Conservation (phyloP, 2,797 vertebrate genomes). For the Gorsachius magnificus region DNA sequence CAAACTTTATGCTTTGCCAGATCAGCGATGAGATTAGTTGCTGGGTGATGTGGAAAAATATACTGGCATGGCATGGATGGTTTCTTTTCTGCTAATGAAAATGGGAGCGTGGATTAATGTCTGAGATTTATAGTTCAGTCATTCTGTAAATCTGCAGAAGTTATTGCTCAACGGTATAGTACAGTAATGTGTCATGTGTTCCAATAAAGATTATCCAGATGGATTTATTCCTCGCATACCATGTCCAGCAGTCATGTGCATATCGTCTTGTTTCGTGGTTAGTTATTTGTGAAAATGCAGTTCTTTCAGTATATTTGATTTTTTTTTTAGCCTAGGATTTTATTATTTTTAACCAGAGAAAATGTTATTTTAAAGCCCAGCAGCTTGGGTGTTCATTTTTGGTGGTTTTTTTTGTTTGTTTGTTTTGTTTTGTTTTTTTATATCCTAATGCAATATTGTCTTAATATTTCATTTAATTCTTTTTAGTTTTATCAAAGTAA, state of each 20-base stretch:
- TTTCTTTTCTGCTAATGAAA: conserved; percentile 3
- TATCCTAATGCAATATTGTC: not conserved
- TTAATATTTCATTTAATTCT: not conserved
- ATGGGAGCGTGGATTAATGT: not conserved
- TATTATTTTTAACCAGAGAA: not conserved
- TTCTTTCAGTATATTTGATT: not conserved
- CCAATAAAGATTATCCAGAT: conserved; percentile 31
- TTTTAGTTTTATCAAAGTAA: conserved; percentile 3
- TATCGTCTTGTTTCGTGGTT: not conserved
- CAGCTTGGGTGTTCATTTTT: not conserved
- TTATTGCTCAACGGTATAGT: not conserved
- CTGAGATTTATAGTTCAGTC: conserved; percentile 27
- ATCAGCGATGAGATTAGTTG: not conserved
- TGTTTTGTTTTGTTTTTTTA: not conserved
- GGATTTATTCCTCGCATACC: not conserved
- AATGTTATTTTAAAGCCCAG: not conserved
- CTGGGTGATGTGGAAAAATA: conserved; percentile 1
- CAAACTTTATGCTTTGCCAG: not conserved
- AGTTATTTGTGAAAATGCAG: not conserved
- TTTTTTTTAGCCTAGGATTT: not conserved
- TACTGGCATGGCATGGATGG: not conserved
- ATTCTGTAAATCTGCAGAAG: conserved; percentile 29
- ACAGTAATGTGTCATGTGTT: conserved; percentile 15
- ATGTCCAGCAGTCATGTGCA: not conserved
- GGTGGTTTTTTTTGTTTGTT: not conserved